Evolutionary conservation across 2,797 vertebrate species (phyloP), one percentile per base, ranked within the genome.

Genomic region (Otus scops): DNA sequence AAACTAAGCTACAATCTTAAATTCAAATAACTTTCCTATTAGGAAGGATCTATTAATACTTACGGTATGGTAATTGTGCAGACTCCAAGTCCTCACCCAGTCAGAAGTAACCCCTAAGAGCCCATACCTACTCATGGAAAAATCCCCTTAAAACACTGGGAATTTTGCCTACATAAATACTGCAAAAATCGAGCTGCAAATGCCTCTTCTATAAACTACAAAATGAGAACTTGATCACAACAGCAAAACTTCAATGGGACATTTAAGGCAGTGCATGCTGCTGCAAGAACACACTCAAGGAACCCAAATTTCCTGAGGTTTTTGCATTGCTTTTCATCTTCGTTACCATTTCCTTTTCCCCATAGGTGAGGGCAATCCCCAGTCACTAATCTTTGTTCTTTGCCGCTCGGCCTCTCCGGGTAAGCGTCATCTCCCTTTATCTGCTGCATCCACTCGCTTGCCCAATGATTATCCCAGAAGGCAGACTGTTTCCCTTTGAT

Each of bases 21-120:
- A 94, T 91, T 95, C 82, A 95, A 96, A 94, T 95, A 95, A 60
- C 86, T 91, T 95, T 90, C 68, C 71, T 93, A 41, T 95, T 96
- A 95, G 88, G 48, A 95, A 93, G 79, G 47, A 50, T 96, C 94
- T 97, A 9, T 96, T 94, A 94, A 94, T 95, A 94, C 84, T 95
- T 96, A 93, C 0, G 2, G 68, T 73, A 61, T 65, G 81, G 74
- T 89, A 90, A 94, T 57, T 95, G 91, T 61, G 75, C 83, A 80
- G 88, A 64, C 19, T 93, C 85, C 70, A 92, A 82, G 80, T 93
- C 74, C 56, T 96, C 56, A 79, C 54, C 39, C 80, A 76, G 80
- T 91, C 43, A 63, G 74, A 85, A 74, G 77, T 50, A 93, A 75
- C 20, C 41, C 38, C 34, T 85, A n/a, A 64, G 48, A 90, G 36